Evolutionary conservation across 1,140 invertebrate species (phyloP), one percentile per base, ranked within the genome.

Genomic region (Aphaenogaster floridana): DNA sequence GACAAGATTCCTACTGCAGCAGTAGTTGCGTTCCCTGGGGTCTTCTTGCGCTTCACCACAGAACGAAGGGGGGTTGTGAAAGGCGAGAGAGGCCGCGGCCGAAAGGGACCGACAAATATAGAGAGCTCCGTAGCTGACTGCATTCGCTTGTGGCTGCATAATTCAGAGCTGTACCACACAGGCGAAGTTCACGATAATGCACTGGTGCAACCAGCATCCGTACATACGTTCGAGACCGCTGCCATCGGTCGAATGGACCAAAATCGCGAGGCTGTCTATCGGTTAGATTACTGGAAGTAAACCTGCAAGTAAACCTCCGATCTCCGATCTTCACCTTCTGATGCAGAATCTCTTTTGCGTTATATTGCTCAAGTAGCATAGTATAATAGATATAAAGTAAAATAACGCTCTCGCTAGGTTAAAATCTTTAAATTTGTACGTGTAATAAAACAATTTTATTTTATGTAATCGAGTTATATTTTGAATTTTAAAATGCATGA

Each of bases 1-100:
- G 77, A 86, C 91, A 89, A 89, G 91, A 88, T 92, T 92, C 89
- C 91, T 83, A 83, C 72, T 90, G 89, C 84, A 88, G 89, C 28
- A 42, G 81, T 68, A 88, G 72, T 79, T 68, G 68, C 39, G 54
- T 64, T 91, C 91, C 86, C 91, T 21, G 7, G 79, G 78, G 90
- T 90, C 83, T 89, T 92, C 91, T 90, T 92, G 87, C 71, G 4
- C 45, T 72, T 28, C 64, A 81, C 48, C 54, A 64, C n/a, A 48
- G 64, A 68, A 66, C 42, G 63, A 34, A 17, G 79, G 28, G 83
- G 69, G 54, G 34, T 48, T 34, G 57, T 21, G 45, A 57, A 72
- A 59, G 42, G 34, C 8, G 21, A 79, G 66, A 13, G 48, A 21
- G 39, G 54, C 42, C 36, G 0, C 54, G 69, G 72, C 36, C 71